Conservation (phyloP, 2,797 vertebrate genomes). For the Melopsittacus undulatus region DNA sequence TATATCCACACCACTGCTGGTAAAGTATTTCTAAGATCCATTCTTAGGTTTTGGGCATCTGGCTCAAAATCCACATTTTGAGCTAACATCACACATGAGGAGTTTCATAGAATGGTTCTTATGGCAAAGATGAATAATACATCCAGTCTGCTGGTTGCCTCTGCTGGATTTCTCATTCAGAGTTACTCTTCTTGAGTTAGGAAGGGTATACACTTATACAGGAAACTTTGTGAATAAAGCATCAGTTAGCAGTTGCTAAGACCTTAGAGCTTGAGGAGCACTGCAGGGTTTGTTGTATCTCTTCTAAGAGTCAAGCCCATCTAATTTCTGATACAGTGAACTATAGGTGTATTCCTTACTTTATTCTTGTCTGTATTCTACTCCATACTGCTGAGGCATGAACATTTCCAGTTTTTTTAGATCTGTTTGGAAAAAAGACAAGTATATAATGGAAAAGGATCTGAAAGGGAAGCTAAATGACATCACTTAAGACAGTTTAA, state of each 20-base stretch:
- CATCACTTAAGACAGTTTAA: slow-evolving; percentile 58
- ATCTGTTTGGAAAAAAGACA: slow-evolving; percentile 52
- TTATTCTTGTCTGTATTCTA: slow-evolving; percentile 1
- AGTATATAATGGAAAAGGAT: slow-evolving; percentile 61
- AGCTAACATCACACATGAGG: not conserved
- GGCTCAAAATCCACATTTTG: not conserved
- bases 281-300: not conserved
- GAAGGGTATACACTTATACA: not conserved
- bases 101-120: not conserved
- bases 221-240: not conserved
- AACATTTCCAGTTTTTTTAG: slow-evolving; percentile 41
- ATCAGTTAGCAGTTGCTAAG: not conserved
- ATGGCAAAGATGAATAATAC: not conserved
- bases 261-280: not conserved
- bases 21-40: not conserved
- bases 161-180: not conserved
- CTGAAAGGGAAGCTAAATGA: slow-evolving; percentile 64
- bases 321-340: not conserved
- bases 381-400: not conserved
- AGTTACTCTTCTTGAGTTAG: not conserved
- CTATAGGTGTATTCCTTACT: not conserved
- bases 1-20: not conserved
- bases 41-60: not conserved
- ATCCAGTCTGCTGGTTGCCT: not conserved
- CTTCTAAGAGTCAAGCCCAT: not conserved